phyloP scores from a whole-genome alignment of 2,113 vertebrate species.

The Oxyruncus cristatus region DNA sequence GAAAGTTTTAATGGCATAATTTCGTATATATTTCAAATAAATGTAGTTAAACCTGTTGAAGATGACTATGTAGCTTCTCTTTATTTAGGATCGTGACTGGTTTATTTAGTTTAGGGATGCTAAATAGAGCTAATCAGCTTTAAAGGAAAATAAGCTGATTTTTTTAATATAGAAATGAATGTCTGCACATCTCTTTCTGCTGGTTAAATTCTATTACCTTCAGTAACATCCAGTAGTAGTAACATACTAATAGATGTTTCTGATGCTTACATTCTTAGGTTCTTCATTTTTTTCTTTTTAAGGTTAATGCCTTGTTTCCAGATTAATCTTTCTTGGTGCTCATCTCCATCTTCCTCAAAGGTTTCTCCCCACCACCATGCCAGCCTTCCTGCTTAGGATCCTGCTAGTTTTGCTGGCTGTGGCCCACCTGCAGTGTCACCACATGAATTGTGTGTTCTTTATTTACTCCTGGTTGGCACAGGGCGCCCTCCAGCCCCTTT shows the following conservation, averaged over 20 bases:
- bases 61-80: not conserved
- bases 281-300: not conserved
- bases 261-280: not conserved
- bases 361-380: not conserved
- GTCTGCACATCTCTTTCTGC: not conserved
- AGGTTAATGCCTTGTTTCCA: not conserved
- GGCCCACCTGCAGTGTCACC: not conserved
- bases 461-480: not conserved
- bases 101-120: not conserved
- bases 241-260: not conserved
- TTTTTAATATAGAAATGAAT: not conserved
- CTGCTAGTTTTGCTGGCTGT: not conserved
- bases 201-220: not conserved
- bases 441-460: not conserved
- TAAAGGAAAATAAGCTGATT: slow-evolving; percentile 18
- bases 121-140: slow-evolving; percentile 9
- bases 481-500: not conserved
- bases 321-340: not conserved
- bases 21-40: not conserved
- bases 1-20: not conserved
- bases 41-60: not conserved
- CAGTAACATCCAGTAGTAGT: not conserved
- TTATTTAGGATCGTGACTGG: not conserved
- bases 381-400: not conserved
- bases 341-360: not conserved